These are phyloP conservation scores for Grammatotria lemairii DNA, from an alignment of 2,113 vertebrate species.

Conservation along the genomic window DNA sequence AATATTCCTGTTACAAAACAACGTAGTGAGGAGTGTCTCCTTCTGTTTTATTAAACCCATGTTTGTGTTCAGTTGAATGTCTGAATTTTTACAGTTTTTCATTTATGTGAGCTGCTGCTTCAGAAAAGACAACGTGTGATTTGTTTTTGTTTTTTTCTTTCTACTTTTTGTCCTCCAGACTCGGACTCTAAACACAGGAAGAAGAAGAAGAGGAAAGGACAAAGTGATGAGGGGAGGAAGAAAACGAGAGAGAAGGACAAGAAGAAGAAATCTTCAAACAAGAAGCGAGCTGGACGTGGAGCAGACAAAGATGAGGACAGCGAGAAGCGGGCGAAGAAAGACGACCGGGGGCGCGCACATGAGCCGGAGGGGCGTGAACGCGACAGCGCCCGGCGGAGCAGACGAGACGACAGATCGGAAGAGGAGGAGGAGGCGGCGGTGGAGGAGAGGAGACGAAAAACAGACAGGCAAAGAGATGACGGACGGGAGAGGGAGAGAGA, in stretches of 20 bases:
- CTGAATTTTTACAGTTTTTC: background rate
- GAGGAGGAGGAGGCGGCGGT: slow-evolving; percentile 28
- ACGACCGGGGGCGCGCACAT: background rate
- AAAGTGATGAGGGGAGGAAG: slow-evolving; percentile 3
- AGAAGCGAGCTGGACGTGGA: background rate
- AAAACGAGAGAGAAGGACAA: background rate
- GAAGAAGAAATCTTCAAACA: background rate
- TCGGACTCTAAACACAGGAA: slow-evolving; percentile 43
- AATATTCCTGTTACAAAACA: background rate
- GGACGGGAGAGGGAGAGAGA: background rate
- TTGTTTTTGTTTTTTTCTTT: background rate
- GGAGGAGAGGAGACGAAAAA: background rate
- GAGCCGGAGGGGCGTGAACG: background rate
- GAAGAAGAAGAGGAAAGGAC: slow-evolving; percentile 44
- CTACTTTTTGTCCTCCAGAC: slow-evolving; percentile 10
- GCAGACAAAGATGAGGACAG: background rate
- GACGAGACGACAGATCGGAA: background rate
- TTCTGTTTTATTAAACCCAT: background rate
- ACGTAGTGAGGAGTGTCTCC: background rate
- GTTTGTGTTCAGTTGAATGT: background rate
- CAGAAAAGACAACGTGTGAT: background rate
- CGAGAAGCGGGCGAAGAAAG: background rate
- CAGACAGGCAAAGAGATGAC: background rate
- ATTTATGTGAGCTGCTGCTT: background rate
- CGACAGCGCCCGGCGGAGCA: background rate